Conservation (phyloP, 1,140 invertebrate genomes). For the Drosophila neocordata region DNA sequence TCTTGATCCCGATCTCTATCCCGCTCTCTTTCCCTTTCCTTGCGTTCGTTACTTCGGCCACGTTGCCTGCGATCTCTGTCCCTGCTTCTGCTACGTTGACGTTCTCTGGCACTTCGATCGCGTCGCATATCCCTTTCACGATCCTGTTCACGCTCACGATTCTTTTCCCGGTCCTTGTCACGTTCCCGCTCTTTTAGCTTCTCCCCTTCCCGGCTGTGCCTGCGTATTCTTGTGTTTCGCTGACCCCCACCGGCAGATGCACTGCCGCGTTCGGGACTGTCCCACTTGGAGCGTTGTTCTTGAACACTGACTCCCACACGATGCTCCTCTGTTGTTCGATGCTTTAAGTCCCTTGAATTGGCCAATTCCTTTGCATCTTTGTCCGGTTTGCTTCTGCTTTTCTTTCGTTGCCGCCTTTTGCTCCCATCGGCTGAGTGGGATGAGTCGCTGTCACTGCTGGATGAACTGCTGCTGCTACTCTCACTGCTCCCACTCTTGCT, state of each 20-base stretch:
- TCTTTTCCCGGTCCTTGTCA: constrained; percentile 20
- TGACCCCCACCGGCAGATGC: constrained; percentile 7
- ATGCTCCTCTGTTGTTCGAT: constrained; percentile 18
- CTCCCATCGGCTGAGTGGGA: constrained; percentile 12
- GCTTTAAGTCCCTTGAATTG: constrained; percentile 20
- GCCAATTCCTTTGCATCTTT: neutral
- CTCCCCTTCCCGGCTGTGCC: constrained; percentile 37
- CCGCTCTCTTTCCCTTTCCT: constrained; percentile 20
- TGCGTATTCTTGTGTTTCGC: constrained; percentile 28
- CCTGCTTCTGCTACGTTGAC: constrained; percentile 8
- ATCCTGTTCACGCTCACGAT: constrained; percentile 34
- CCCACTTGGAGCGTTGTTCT: constrained; percentile 77
- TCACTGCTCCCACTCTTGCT: constrained; percentile 19
- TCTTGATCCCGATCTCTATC: constrained; percentile 29
- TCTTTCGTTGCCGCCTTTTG: constrained; percentile 27
- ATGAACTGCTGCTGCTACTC: constrained; percentile 9
- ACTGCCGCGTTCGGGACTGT: constrained; percentile 52
- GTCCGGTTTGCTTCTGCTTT: constrained; percentile 7
- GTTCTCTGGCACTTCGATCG: constrained; percentile 16
- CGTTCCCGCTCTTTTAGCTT: constrained; percentile 28
- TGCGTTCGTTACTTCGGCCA: constrained; percentile 35
- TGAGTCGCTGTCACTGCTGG: constrained; percentile 9
- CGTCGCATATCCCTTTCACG: constrained; percentile 29
- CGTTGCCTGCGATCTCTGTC: constrained; percentile 33
- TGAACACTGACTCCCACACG: constrained; percentile 28